Evolutionary conservation across 2,797 vertebrate genomes (phyloP), one percentile per base, ranked within the genome.

Genomic region (Gorsachius magnificus): DNA sequence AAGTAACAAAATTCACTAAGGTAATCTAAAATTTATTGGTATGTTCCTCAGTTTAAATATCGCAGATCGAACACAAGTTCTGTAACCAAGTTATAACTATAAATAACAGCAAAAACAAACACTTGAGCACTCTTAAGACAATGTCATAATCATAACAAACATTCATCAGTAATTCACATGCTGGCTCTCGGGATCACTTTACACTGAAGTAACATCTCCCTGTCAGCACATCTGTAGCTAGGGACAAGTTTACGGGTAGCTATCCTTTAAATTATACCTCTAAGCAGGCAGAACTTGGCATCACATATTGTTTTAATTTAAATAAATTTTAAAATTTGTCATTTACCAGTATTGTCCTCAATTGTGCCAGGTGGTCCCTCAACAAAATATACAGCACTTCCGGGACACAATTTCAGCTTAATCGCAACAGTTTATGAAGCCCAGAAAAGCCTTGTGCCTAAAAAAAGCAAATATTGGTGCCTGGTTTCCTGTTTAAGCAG

Each of bases 401-500:
- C 1, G 5, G 35, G 45, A 72, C 33, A 77, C 51, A 18, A 45
- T n/a, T 69, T 18, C 69, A 21, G 46, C 48, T 65, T 58, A 54
- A 1, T 36, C 60, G 8, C 64, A 82, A 86, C 36, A 64, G n/a
- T 43, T 91, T 35, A 56, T 31, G 21, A 82, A 94, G 60, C 43
- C 68, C 71, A 95, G 86, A 81, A 85, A 83, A 92, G 81, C 54
- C 35, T 5, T 5, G 29, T 80, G 64, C 76, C 83, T 82, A 80
- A 89, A 89, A 93, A 78, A 91, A 76, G 71, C 64, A 92, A 83
- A 71, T 90, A 87, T 24, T 80, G 64, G 60, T 75, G 81, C 45
- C 66, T 64, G 75, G 75, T 71, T 95, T 95, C 93, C 95, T 96
- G 96, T 74, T 22, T 80, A 87, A 93, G 68, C 57, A 93, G 83